A percentile compares a stretch with the other conserved stretches of the same genome.
Conservation (phyloP, 2,113 vertebrate genomes). For the Montifringilla adamsi region DNA sequence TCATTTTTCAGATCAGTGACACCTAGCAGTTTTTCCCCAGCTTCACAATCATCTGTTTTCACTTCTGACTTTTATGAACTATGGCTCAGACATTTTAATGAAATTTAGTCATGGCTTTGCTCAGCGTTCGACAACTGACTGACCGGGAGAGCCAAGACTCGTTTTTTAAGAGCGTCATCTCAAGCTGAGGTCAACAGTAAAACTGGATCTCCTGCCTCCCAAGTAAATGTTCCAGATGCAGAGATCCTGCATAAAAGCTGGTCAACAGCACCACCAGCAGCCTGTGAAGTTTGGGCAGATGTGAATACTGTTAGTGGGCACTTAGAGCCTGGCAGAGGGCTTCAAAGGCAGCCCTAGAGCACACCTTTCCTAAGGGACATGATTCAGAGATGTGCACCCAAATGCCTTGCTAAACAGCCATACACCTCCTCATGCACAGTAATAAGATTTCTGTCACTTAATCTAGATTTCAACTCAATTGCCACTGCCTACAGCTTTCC, state of each 20-base stretch:
- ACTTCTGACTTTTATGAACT: constrained; percentile 45
- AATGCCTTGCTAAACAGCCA: neutral
- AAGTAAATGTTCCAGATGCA: neutral
- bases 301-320: accelerated
- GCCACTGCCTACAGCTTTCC: neutral
- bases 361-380: neutral
- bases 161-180: neutral
- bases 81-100: constrained; percentile 30
- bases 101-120: constrained; percentile 41
- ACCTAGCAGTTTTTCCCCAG: neutral
- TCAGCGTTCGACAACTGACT: neutral
- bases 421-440: neutral
- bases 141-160: neutral
- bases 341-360: neutral
- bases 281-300: neutral
- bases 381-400: neutral
- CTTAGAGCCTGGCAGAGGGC: neutral
- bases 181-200: neutral
- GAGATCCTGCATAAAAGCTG: neutral
- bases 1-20: constrained; percentile 18
- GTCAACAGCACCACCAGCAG: neutral
- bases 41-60: constrained; percentile 35
- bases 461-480: neutral
- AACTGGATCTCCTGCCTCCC: neutral
- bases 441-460: neutral